Evolutionary conservation across 2,888 invertebrate genomes (phyloP), one percentile per base, ranked within the genome.

Genomic region (Halictus quadricinctus): DNA sequence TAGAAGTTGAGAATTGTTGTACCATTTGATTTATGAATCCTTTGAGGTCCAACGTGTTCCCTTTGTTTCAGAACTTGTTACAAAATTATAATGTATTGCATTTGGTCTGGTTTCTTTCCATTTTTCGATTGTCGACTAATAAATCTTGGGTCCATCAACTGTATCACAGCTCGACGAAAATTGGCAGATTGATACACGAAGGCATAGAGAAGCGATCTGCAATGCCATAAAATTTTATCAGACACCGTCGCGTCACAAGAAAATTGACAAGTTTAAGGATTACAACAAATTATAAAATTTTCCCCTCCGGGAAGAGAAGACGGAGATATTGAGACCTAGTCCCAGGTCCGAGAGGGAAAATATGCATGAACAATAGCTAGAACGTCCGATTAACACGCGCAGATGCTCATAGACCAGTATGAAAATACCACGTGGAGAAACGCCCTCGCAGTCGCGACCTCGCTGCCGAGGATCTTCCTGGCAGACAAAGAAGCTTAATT

Each of bases 321-420:
- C 5, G 46, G 10, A 25, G 36, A 46, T 60, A 60, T 50, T 41
- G 60, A 18, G 60, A 60, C 60, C 77, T 54, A n/a, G 10, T n/a
- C n/a, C 10, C 10, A 58, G 15, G 13, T 18, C 13, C 50, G 12
- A 58, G 54, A 36, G 8, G 72, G 43, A 72, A 83, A 83, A 64
- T 80, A 60, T 73, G 21, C 78, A 10, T 50, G n/a, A 64, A 29
- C 64, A 50, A 50, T 76, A 80, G 12, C 18, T 73, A 41, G 41
- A 60, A 76, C 58, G 66, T 76, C 76, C 69, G 76, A 81, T 73
- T 76, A 83, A 79, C 58, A 25, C 66, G 21, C 21, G 8, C 18
- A 18, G 25, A 46, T 58, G 69, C 36, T 79, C 58, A 60, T 60
- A 48, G 15, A 41, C n/a, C 18, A 36, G 46, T 58, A 21, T 46